Base-by-base conservation (phyloP, 2,888 invertebrate genomes). In the Morpho helenor region DNA sequence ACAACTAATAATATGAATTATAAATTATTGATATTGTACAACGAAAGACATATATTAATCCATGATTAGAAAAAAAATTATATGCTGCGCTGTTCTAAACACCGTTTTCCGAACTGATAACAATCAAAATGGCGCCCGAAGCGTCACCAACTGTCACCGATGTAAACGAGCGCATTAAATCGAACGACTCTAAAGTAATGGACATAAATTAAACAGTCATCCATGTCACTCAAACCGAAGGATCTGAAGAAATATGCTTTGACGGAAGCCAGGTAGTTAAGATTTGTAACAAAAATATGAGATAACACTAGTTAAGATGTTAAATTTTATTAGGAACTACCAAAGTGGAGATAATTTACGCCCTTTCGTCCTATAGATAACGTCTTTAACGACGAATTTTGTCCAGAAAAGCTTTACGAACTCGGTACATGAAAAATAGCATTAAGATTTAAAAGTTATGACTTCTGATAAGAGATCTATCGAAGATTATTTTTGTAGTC, bases 191-290 rank as follows among this genome's bases (percentile, higher is more conserved):
- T 59, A 68, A 72, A 77, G 79, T 80, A 85, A 79, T 80, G 76
- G 81, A 84, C 86, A 89, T 90, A 90, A 90, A 89, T 90, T 88
- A 89, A 82, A 83, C 77, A 79, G 85, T 75, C 84, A 73, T 84
- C 79, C 79, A 82, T 76, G 88, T 88, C 89, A 88, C 74, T 89
- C 87, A 88, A 79, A 73, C 63, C 71, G 70, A 77, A 81, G 82
- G 80, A 79, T 74, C 75, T 74, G 67, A 74, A 78, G 80, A 78
- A 75, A 82, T 79, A 80, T 73, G 68, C 73, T 74, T 69, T 82
- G 84, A 82, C 88, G 84, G 87, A 87, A 89, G 87, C 85, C 89
- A 89, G 89, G 89, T 89, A 89, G 88, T 88, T 81, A 85, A 88
- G 88, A 88, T 89, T 72, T 71, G 67, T 82, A 84, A 87, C 84